A percentile compares a stretch with the other conserved stretches of the same genome.
These are phyloP conservation scores for Hermaeophaga mercurialis DNA, from an alignment of 2,888 invertebrate genomes.

Conservation along the genomic window DNA sequence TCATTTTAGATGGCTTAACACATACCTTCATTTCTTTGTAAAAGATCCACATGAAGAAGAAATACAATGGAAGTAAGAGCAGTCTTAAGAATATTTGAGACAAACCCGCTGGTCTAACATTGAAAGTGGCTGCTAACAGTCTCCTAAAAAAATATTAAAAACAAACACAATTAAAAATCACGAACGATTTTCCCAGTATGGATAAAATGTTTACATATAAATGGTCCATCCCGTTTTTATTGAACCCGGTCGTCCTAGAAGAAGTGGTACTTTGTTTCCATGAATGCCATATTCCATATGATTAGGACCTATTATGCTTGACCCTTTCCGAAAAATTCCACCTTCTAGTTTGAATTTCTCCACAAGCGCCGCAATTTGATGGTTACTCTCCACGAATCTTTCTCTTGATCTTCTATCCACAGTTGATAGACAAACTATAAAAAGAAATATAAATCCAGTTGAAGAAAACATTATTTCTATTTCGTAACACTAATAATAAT, in stretches of 20 bases:
- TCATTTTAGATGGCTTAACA: too few relatives aligned
- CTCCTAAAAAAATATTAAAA: conserved; percentile 70
- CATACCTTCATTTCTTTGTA: conserved; percentile 68
- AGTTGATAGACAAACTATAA: conserved; percentile 78
- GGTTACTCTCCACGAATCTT: conserved; percentile 90
- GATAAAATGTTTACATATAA: conserved; percentile 62
- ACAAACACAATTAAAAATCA: too few relatives aligned
- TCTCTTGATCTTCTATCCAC: conserved; percentile 84
- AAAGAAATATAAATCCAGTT: conserved; percentile 37
- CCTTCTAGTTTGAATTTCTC: conserved; percentile 91
- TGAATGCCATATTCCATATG: conserved; percentile 59
- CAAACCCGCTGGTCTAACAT: conserved; percentile 75
- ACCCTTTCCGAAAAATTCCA: conserved; percentile 70
- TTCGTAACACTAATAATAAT: too few relatives aligned
- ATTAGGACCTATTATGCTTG: conserved; percentile 63
- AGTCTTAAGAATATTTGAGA: conserved; percentile 77
- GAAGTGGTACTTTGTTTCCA: conserved; percentile 71
- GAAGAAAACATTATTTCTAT: too few relatives aligned
- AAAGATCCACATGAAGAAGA: conserved; percentile 79
- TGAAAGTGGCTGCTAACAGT: conserved; percentile 77
- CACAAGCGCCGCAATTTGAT: conserved; percentile 88
- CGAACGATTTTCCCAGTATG: too few relatives aligned
- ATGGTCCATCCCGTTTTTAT: conserved; percentile 71
- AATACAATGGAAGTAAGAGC: conserved; percentile 75
- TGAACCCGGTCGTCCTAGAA: conserved; percentile 75